phyloP scores from a whole-genome alignment of 2,113 vertebrate species.

The Equus quagga region DNA sequence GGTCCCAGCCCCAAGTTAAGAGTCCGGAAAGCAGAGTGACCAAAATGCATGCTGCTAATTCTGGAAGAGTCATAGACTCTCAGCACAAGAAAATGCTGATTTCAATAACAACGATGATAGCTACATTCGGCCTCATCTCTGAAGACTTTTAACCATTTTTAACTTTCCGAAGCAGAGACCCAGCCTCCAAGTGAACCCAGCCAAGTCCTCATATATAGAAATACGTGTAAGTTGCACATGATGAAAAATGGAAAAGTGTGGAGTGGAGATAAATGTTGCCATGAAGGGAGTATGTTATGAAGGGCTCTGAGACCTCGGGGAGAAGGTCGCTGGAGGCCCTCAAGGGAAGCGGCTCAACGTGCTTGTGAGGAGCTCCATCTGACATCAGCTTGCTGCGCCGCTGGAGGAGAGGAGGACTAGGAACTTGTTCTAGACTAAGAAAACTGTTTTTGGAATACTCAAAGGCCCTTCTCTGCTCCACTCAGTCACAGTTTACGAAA shows the following conservation, averaged over 20 bases:
- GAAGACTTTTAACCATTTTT: not conserved
- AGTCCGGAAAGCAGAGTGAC: not conserved
- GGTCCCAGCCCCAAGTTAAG: not conserved
- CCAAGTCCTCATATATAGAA: not conserved
- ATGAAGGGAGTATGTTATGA: accelerated
- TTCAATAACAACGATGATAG: not conserved
- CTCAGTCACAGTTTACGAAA: not conserved
- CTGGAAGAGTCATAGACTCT: not conserved
- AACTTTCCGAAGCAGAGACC: not conserved
- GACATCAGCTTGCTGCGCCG: accelerated
- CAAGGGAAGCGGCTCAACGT: not conserved
- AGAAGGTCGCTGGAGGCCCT: not conserved
- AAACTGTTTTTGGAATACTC: not conserved
- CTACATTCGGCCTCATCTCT: not conserved
- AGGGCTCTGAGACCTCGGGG: not conserved
- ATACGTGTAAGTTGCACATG: not conserved
- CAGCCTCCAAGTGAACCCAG: not conserved
- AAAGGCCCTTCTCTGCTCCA: not conserved
- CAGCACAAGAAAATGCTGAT: not conserved
- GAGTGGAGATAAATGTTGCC: not conserved
- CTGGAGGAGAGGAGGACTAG: not conserved
- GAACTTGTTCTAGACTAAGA: too few species aligned
- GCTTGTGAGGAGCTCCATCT: not conserved
- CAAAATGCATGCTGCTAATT: not conserved
- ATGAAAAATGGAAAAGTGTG: not conserved